Base-by-base conservation (phyloP, 1,140 invertebrate genomes). In the Atta texana region DNA sequence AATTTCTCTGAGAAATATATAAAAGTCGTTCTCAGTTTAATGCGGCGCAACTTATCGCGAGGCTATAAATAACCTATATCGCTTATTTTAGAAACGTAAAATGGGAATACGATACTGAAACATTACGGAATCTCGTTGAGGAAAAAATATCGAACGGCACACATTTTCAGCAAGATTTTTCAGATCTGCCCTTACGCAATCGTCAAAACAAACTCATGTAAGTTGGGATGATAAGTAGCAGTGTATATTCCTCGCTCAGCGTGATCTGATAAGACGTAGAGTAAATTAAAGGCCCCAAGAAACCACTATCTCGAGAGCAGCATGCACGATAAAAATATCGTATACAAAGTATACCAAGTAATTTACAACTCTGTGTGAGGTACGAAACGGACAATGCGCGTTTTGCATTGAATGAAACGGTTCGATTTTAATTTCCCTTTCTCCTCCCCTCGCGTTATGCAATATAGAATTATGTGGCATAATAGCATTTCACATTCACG, bases 361-460 rank as follows among this genome's bases (percentile, higher is more conserved):
- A 55, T 55, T 69, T 55, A 55, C 21, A 69, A 55, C 49, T 80
- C 14, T 2, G 7, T 16, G 44, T 18, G 31, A 34, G 59, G 16
- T 18, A 55, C 21, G 28, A 24, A 34, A 57, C 49, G 66, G 24
- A 78, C 61, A 81, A 69, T 57, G 28, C 28, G 21, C 14, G 51
- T 81, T 81, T 81, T 57, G 31, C 66, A 81, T 71, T 57, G 77
- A 71, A 71, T 81, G 63, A 80, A 77, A 12, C 5, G 24, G 24
- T 31, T 7, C 18, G 44, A 21, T 51, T 44, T 1, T 34, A 69
- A 39, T 44, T 10, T 7, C n/a, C 39, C 39, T 18, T 14, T 8
- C 18, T 3, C 12, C n/a, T 8, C 8, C 55, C 2, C 7, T 21
- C 3, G 3, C 55, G 34, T 75, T 59, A 61, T 39, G n/a, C 55